Percentiles rank a stretch among this genome's conserved stretches.
phyloP scores from a whole-genome alignment of 2,888 invertebrate genomes.

The Limnephilus auricula region DNA sequence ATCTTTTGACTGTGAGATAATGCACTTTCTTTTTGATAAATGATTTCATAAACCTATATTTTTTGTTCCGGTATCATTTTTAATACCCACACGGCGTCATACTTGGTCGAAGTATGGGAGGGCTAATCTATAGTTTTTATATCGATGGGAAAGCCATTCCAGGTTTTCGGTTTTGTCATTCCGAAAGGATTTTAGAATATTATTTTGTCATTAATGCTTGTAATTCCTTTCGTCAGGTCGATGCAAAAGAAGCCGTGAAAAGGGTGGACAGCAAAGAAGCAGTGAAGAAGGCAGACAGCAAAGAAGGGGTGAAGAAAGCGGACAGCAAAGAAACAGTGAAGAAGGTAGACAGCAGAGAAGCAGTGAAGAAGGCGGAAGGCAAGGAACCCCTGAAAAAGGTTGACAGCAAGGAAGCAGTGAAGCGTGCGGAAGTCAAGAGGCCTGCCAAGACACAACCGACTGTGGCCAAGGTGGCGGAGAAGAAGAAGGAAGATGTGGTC shows the following conservation, averaged over 20 bases:
- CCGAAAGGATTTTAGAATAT: no score
- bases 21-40: no score
- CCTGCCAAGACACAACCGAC: background rate
- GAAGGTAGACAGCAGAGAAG: background rate
- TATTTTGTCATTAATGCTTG: no score
- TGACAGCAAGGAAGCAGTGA: background rate
- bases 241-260: background rate
- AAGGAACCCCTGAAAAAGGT: slow-evolving; percentile 30
- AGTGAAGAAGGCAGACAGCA: background rate
- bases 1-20: no score
- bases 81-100: no score
- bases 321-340: slow-evolving; percentile 12
- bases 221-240: background rate
- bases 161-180: no score
- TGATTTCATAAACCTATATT: no score
- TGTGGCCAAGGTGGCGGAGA: background rate
- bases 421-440: background rate
- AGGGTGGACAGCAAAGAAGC: slow-evolving; percentile 8
- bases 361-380: background rate
- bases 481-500: slow-evolving; percentile 51
- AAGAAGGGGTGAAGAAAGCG: background rate
- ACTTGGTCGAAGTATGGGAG: no score
- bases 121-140: no score
- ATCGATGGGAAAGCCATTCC: no score
- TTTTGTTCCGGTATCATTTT: no score